Base-by-base conservation (phyloP, 2,888 invertebrate genomes). In the Trisateles emortualis region DNA sequence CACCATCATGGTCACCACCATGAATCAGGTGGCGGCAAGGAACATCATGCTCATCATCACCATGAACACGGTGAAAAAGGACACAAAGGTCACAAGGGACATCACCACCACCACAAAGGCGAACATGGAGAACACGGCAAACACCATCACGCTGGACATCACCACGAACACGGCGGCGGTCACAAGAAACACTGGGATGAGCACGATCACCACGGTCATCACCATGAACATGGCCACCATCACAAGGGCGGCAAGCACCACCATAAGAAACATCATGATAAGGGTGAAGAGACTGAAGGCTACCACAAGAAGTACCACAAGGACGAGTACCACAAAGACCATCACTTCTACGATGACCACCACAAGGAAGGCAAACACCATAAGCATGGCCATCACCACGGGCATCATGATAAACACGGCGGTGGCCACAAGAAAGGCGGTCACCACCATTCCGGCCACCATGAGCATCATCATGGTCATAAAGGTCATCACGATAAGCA, bases 271-370 rank as follows among this genome's bases (percentile, higher is more conserved):
- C 96, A 96, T 33, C 96, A 96, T 86, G 97, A 97, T 79, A 97
- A 97, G 80, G 97, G 96, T 0, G 96, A 96, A 74, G 96, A 97
- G 74, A 96, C 96, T 41, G 95, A 96, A 62, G 97, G 97, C 8
- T 97, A 96, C 84, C 97, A 97, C 81, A 96, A 97, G 87, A 97
- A 97, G 76, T 95, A 96, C 73, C 96, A 97, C 84, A 97, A 97
- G 82, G 97, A 97, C 79, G 97, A 97, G 81, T 97, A 95, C 84
- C 95, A 96, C 78, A 97, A 97, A 84, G 96, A 97, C 76, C 97
- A 97, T 82, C 96, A 97, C 92, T 97, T 97, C 93, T 97, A 97
- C 86, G 97, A 97, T 72, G 97, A 97, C 80, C 95, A 95, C 78
- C 96, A 97, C 86, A 96, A 97, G 78, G 96, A 96, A 52, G 97